Base-by-base conservation (phyloP, 1,140 invertebrate species). In the Pogonomyrmex barbatus region DNA sequence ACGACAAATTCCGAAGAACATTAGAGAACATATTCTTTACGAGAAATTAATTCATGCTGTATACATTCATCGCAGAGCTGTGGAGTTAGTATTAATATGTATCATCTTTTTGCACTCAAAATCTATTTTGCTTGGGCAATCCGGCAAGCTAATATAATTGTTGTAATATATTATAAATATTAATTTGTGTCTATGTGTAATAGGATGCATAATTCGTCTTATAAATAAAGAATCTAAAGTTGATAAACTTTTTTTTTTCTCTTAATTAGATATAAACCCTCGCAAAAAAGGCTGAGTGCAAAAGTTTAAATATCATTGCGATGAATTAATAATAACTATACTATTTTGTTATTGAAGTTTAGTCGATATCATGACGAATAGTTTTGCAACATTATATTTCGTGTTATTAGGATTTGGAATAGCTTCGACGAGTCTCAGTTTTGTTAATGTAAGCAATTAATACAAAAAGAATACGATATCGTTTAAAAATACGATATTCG, bases 301-400 rank as follows among this genome's bases (percentile, higher is more conserved):
- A 79, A 67, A 33, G 3, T 4, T 52, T 30, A 54, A 50, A 50
- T 30, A 39, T 79, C 52, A 52, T 54, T 30, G 5, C 33, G 39
- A 52, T 42, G 1, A 54, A 65, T 65, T 14, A 9, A 54, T 79
- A 54, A 79, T 62, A 67, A 67, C 24, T 73, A 30, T 33, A 24
- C 17, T n/a, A 60, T 73, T 83, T 83, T 82, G 9, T 1, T 82
- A 17, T 83, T 83, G 4, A 83, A 83, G 79, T 83, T 83, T 83
- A 30, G 6, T 39, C 42, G 73, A 14, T 39, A 50, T 73, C 33
- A 1, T 83, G 67, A 83, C 79, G 30, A 62, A 47, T 10, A 73
- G 30, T 83, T 83, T 83, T 24, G 42, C 79, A 8, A 83, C 30
- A 39, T 47, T 62, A 0, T 83, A 83, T 83, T 73, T 83, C 42